Base-by-base conservation (phyloP, 1,140 invertebrate species). In the Lepidurus couesii region DNA sequence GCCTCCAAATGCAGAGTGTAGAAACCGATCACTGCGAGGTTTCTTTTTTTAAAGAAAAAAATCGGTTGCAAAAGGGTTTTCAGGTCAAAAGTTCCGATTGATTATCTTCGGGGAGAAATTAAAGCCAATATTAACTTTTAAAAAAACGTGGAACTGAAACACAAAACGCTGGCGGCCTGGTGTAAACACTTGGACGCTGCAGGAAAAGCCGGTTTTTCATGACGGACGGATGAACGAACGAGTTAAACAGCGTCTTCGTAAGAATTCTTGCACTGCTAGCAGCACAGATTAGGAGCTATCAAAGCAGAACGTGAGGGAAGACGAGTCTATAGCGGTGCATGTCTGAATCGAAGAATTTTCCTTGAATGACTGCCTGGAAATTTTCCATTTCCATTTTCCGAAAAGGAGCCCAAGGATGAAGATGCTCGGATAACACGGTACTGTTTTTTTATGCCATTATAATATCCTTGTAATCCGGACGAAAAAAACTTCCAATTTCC, bases 41-140 rank as follows among this genome's bases (percentile, higher is more conserved):
- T 74, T 74, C 34, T 74, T 13, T 74, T 13, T 74, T 74, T 11
- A 0, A 10, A 74, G 13, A 34, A 74, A 74, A 74, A 34, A 16
- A 74, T 34, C 53, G 21, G 16, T 2, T 4, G 1, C 73, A 74
- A 74, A 34, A 74, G 4, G 4, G 34, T 34, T 34, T 34, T 34
- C 34, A 34, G 34, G 34, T 34, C 34, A 34, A 34, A 34, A 34
- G 34, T 34, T 34, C 34, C 34, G 34, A 34, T 34, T 34, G 34
- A 34, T 34, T 34, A 34, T 34, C 34, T 34, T 34, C 73, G 13
- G 21, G 21, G 34, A 74, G 34, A 74, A 74, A 74, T 24, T 1
- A 74, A 74, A 74, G 73, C 73, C 24, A 74, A 74, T 21, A 9
- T 74, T 74, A 74, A 74, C 9, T 74, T 24, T 74, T n/a, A 21